A percentile compares a stretch with the other conserved stretches of the same genome.
These are phyloP conservation scores for Gryon sp. DNA, from an alignment of 1,140 invertebrate genomes.

Conservation along the genomic window DNA sequence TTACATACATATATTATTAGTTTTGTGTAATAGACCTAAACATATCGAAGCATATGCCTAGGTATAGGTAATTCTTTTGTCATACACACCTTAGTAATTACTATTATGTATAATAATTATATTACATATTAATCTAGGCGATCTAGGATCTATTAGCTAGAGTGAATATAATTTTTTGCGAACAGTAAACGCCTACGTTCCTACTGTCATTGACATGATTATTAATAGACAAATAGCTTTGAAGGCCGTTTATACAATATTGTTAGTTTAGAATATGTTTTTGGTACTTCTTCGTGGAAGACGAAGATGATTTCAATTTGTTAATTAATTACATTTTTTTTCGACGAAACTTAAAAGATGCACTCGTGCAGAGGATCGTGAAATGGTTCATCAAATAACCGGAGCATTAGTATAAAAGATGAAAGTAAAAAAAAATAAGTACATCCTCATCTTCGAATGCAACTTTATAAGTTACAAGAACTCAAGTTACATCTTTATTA, in stretches of 20 bases:
- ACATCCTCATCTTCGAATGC: constrained; percentile 46
- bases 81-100: constrained; percentile 64
- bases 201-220: constrained; percentile 72
- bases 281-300: constrained; percentile 75
- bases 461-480: constrained; percentile 34
- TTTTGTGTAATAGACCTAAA: constrained; percentile 76
- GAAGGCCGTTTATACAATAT: constrained; percentile 73
- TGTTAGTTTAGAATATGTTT: constrained; percentile 76
- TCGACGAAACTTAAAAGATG: constrained; percentile 9
- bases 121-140: constrained; percentile 70
- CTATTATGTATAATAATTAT: constrained; percentile 61
- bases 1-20: constrained; percentile 70
- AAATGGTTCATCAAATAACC: constrained; percentile 15
- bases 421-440: not conserved
- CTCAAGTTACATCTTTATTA: constrained; percentile 39
- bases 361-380: constrained; percentile 43
- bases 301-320: constrained; percentile 39
- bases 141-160: constrained; percentile 78
- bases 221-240: constrained; percentile 73
- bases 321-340: constrained; percentile 13
- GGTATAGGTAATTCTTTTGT: constrained; percentile 68
- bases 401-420: constrained; percentile 8
- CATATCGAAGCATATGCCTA: constrained; percentile 72
- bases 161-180: constrained; percentile 70
- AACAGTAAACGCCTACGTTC: constrained; percentile 69